A percentile compares a stretch with the other conserved stretches of the same genome.
Conservation (phyloP, 2,113 vertebrate species). For the Campylomormyrus tamandua region DNA sequence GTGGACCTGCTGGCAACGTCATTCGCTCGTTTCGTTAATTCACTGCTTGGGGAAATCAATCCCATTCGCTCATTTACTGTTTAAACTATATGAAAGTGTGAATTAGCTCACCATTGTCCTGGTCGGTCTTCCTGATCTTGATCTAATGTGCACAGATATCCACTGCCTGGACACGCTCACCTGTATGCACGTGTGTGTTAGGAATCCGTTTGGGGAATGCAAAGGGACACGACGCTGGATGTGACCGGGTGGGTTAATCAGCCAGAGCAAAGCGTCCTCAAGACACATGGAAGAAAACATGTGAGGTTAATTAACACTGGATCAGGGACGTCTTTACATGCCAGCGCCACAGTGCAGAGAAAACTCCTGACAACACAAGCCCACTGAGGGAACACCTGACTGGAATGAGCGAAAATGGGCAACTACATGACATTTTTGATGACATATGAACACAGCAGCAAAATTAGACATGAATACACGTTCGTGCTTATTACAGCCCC, state of each 20-base stretch:
- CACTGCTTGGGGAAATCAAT: neutral
- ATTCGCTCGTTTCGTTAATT: neutral
- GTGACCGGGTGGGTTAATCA: neutral
- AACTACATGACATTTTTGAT: neutral
- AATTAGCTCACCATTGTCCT: neutral
- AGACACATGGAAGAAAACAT: neutral
- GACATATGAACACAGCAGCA: neutral
- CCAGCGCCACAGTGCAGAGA: neutral
- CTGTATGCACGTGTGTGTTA: slow-evolving; percentile 14
- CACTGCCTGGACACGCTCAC: slow-evolving; percentile 18
- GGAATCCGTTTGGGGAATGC: slow-evolving; percentile 14
- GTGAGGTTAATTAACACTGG: neutral
- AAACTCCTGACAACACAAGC: neutral
- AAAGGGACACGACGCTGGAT: too few species aligned
- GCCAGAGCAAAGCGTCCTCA: neutral
- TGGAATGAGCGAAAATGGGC: neutral
- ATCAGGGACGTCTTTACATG: neutral
- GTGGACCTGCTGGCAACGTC: neutral
- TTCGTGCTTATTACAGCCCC: neutral
- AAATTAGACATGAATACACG: neutral
- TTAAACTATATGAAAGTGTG: neutral
- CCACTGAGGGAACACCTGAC: neutral
- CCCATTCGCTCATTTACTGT: neutral
- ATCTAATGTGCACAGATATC: slow-evolving; percentile 18
- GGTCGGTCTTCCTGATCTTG: neutral